phyloP scores from a whole-genome alignment of 2,888 invertebrate genomes.

The Phaonia tiefii region DNA sequence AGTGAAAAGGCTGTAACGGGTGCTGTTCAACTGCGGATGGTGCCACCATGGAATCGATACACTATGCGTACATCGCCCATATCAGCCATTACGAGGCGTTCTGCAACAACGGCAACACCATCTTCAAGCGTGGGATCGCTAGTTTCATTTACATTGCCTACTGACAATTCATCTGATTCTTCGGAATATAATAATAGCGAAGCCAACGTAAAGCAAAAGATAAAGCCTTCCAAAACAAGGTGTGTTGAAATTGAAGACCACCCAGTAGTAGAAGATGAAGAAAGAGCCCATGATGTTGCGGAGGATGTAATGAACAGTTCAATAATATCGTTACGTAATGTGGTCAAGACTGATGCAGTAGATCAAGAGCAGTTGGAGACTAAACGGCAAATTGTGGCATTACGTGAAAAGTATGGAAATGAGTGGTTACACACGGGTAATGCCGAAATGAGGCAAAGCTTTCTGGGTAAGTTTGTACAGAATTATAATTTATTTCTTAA shows the following conservation, averaged over 20 bases:
- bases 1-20: conserved; percentile 82
- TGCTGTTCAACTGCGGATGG: conserved; percentile 75
- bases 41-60: conserved; percentile 69
- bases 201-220: conserved; percentile 70
- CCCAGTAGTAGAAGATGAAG: not conserved
- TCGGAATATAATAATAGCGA: conserved; percentile 36
- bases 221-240: conserved; percentile 79
- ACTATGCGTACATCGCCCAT: conserved; percentile 67
- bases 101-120: conserved; percentile 72
- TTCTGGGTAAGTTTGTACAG: conserved; percentile 82
- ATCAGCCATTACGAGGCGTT: conserved; percentile 53
- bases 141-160: conserved; percentile 69
- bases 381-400: conserved; percentile 83
- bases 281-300: conserved; percentile 38
- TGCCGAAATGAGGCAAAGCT: conserved; percentile 82
- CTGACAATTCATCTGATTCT: conserved; percentile 63
- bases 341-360: conserved; percentile 38
- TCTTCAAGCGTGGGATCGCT: conserved; percentile 78
- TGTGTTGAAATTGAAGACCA: conserved; percentile 78
- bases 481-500: not conserved
- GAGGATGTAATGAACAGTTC: conserved; percentile 30
- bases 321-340: not conserved
- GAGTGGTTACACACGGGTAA: conserved; percentile 83
- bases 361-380: conserved; percentile 82
- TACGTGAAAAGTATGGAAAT: conserved; percentile 83